Evolutionary conservation across 2,113 vertebrate species (phyloP).

Genomic region (Cranoglanis bouderius): DNA sequence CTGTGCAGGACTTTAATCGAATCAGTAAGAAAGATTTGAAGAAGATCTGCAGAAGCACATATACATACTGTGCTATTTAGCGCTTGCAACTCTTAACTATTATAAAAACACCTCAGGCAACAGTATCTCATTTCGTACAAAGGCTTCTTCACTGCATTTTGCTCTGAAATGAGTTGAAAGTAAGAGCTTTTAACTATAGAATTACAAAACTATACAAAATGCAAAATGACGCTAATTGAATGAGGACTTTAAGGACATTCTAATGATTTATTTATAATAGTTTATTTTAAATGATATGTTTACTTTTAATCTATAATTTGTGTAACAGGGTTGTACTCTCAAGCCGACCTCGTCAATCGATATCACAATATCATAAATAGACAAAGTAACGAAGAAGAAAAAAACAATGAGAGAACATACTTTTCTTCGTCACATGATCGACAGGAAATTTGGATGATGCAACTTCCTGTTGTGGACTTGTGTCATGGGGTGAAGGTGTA

Average conservation of each 20-base stretch:
- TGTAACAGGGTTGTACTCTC: background rate
- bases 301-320: background rate
- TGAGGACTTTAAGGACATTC: background rate
- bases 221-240: background rate
- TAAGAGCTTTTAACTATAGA: background rate
- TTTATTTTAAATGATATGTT: background rate
- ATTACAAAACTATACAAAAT: background rate
- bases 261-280: background rate
- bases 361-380: background rate
- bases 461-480: background rate
- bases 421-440: background rate
- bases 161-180: background rate
- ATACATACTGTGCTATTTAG: background rate
- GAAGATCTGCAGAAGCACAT: conserved; percentile 5
- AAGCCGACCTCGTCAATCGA: background rate
- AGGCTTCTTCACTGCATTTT: background rate
- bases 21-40: background rate
- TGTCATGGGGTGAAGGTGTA: background rate
- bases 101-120: background rate
- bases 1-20: conserved; percentile 1
- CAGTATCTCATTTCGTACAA: background rate
- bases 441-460: background rate
- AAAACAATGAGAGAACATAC: background rate
- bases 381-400: background rate
- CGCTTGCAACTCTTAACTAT: background rate